Base-by-base conservation (phyloP, 2,113 vertebrate genomes). In the Hiodon alosoides region DNA sequence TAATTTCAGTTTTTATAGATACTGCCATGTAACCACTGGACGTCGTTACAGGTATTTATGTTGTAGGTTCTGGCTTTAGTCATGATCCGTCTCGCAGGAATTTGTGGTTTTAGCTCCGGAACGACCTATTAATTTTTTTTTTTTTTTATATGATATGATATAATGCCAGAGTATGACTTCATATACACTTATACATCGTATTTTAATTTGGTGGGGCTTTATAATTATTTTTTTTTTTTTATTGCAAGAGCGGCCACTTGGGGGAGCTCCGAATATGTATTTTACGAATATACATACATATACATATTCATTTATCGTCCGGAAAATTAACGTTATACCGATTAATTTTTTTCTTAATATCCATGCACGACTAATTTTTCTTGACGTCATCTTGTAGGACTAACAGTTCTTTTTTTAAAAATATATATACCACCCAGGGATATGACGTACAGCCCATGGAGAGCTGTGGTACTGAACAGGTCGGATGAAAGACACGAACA, bases 401-500 rank as follows among this genome's bases (percentile, higher is more conserved):
- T 66, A 65, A 16, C 16, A 31, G 7, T 65, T 67, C 73, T 31
- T 31, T 31, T 31, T 31, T 31, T 31, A 31, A n/a, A n/a, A n/a
- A n/a, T n/a, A n/a, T n/a, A 31, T 31, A 31, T 31, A 31, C 31
- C 31, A 31, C 31, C 31, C 31, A 31, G 0, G 31, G 31, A 31
- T 31, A 31, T 31, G 31, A 31, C 31, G 31, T 31, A 31, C 31
- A 52, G 48, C 66, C 50, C 66, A n/a, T 51, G 48, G 66, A 69
- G 68, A 55, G 52, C 68, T 8, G 68, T 54, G 68, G n/a, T 69
- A 69, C 68, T 54, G 68, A 17, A 69, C n/a, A 13, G 68, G 7
- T 69, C 68, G 68, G 68, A 69, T 69, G 68, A 69, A 54, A 69
- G 52, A 9, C 68, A 68, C 66, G 11, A 51, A n/a, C 48, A 50